Conservation (phyloP, 2,888 invertebrate species). For the Phania funesta region DNA sequence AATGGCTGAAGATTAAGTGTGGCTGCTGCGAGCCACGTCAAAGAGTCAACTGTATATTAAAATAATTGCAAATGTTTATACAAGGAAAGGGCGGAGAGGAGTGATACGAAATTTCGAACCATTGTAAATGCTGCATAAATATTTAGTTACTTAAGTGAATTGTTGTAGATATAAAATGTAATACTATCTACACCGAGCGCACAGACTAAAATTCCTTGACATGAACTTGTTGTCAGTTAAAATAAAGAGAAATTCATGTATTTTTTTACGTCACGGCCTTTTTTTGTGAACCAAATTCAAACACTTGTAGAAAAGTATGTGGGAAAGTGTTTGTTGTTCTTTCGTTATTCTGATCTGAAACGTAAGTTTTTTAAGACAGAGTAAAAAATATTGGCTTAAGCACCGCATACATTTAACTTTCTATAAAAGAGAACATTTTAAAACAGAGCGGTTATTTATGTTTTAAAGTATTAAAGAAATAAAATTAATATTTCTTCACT, state of each 20-base stretch:
- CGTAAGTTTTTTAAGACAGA: no score
- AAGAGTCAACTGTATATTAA: conserved; percentile 79
- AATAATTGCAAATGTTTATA: conserved; percentile 75
- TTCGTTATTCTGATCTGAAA: no score
- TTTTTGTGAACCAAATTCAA: conserved; percentile 1
- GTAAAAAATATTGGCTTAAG: no score
- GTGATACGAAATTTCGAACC: not conserved
- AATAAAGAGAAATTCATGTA: conserved; percentile 1
- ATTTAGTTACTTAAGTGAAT: conserved; percentile 18
- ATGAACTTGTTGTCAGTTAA: conserved; percentile 25
- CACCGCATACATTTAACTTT: no score
- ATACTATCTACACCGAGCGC: not conserved
- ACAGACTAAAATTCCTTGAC: conserved; percentile 20
- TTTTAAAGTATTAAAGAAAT: no score
- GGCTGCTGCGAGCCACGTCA: conserved; percentile 33
- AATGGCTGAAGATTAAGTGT: conserved; percentile 38
- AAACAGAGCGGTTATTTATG: no score
- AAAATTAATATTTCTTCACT: no score
- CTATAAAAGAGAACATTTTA: no score
- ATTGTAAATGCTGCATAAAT: not conserved
- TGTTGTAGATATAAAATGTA: not conserved
- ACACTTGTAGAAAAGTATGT: not conserved
- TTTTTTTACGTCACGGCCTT: not conserved
- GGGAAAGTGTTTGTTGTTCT: not conserved
- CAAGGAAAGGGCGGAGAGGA: not conserved